Percentiles rank a stretch among this genome's conserved stretches.
Evolutionary conservation across 2,888 invertebrate species (phyloP).

Genomic region (Nezara viridula): DNA sequence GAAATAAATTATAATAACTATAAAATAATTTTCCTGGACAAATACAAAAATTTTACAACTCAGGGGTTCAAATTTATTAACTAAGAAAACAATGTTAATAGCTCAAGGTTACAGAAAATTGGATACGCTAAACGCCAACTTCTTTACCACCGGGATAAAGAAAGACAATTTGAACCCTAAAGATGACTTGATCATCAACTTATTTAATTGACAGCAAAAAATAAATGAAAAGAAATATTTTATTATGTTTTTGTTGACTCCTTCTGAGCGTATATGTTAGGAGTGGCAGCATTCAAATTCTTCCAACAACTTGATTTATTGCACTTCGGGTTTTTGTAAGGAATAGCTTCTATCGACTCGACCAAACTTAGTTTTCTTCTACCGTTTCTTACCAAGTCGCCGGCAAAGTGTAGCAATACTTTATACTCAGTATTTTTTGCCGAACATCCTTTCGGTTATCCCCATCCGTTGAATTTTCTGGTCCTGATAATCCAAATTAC

Average conservation of each 20-base stretch:
- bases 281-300: slow-evolving; percentile 4
- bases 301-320: neutral
- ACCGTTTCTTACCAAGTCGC: slow-evolving; percentile 7
- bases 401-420: neutral
- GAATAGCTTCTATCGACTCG: neutral
- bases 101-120: too few species aligned
- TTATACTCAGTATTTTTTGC: neutral
- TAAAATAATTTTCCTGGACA: too few species aligned
- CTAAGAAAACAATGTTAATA: too few species aligned
- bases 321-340: neutral
- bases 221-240: neutral
- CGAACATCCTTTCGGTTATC: neutral
- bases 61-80: too few species aligned
- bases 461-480: neutral
- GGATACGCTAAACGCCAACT: too few species aligned
- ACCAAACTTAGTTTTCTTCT: slow-evolving; percentile 14
- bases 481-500: neutral
- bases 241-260: slow-evolving; percentile 1
- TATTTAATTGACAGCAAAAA: too few species aligned
- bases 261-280: neutral
- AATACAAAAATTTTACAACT: too few species aligned
- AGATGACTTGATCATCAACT: too few species aligned
- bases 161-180: too few species aligned
- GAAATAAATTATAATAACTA: too few species aligned
- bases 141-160: too few species aligned